Evolutionary conservation across 2,797 vertebrate species (phyloP), one percentile per base, ranked within the genome.

Genomic region (Scomberomorus guttatus): DNA sequence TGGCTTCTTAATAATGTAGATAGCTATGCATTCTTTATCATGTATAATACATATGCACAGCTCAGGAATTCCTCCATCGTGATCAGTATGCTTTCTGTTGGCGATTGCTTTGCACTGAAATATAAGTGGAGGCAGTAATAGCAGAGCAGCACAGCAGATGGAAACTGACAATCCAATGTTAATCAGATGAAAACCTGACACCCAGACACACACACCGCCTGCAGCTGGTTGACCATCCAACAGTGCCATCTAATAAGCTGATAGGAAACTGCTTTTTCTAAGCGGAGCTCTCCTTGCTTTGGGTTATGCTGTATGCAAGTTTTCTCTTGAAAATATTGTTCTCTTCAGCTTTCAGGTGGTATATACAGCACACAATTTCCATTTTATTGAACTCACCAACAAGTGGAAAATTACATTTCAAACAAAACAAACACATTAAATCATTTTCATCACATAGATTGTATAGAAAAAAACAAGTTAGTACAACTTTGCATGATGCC

Each of bases 1-100:
- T 1, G 4, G 29, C 59, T 77, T 29, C 80, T 93, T 65, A 91
- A 92, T 91, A 89, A 91, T 92, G 84, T 39, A 92, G 62, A 75
- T 9, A 42, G 44, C 78, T 58, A 86, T 92, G 75, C 89, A 90
- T 93, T 82, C 84, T 90, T 88, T 83, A 89, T 87, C 72, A 22
- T 42, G 18, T 12, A 70, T 68, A 69, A 80, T 86, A 42, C 6
- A 81, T 79, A 66, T 84, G 64, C 79, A 62, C 39, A n/a, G 76
- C 27, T 71, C 56, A 79, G 78, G 64, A 75, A 24, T 64, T 14
- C 57, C 68, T 80, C 64, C 77, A 60, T 75, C 39, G 63, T 46
- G 55, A 72, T 72, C 48, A 54, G 55, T 14, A 3, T 42, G 12
- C 46, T 50, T 50, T 50, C 18, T 50, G 46, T 50, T 50, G 46